Evolutionary conservation across 1,140 invertebrate species (phyloP).

Genomic region (Pachyrhynchus sulphureomaculatus): DNA sequence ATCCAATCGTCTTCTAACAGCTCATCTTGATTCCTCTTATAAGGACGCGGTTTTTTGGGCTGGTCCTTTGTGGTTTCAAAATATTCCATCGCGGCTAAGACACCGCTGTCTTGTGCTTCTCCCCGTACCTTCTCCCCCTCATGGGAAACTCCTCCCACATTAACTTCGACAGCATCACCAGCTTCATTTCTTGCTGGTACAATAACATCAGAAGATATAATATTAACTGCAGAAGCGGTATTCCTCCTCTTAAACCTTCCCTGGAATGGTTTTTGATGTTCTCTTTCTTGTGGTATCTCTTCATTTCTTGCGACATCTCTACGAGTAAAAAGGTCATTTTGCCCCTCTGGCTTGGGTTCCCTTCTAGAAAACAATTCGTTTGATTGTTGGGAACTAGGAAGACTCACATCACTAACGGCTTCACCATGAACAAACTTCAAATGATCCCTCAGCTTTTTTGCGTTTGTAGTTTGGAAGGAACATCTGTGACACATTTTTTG

Average conservation of each 20-base stretch:
- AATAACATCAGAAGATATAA: slow-evolving; percentile 17
- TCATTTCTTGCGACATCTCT: background rate
- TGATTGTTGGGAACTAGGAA: background rate
- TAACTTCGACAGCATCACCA: background rate
- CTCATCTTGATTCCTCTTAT: slow-evolving; percentile 11
- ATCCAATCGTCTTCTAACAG: slow-evolving; percentile 20
- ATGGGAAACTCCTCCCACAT: background rate
- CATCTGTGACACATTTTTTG: slow-evolving; percentile 25
- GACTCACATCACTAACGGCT: background rate
- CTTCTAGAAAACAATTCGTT: slow-evolving; percentile 20
- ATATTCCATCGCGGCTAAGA: slow-evolving; percentile 23
- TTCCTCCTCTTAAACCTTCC: slow-evolving; percentile 12
- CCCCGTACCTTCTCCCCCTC: background rate
- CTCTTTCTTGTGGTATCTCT: background rate
- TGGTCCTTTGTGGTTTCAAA: slow-evolving; percentile 22
- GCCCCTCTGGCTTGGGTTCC: slow-evolving; percentile 2
- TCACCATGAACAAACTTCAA: slow-evolving; percentile 31
- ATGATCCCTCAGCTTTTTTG: slow-evolving; percentile 30
- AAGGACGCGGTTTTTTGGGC: slow-evolving; percentile 15
- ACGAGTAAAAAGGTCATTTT: slow-evolving; percentile 18
- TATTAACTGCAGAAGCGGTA: slow-evolving; percentile 12
- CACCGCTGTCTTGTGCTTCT: background rate
- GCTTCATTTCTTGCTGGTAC: background rate
- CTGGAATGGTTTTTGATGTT: background rate
- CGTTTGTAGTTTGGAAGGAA: slow-evolving; percentile 28